Evolutionary conservation across 2,888 invertebrate genomes (phyloP), one percentile per base, ranked within the genome.

Genomic region (Caenorhabditis sp.): DNA sequence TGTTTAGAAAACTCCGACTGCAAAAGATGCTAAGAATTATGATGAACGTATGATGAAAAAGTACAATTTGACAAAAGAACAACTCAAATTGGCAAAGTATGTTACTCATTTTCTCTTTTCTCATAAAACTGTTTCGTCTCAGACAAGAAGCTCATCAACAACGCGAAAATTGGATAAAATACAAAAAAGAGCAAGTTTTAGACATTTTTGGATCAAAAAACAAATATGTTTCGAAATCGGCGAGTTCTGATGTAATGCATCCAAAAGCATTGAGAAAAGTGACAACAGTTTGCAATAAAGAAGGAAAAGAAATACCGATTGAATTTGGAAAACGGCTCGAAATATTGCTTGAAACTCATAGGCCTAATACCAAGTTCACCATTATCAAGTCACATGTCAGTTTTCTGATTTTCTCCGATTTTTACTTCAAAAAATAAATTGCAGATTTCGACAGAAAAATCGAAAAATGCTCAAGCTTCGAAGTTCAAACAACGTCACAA

Each of bases 121-220:
- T n/a, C n/a, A n/a, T n/a, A n/a, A n/a, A n/a, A n/a, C n/a, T n/a
- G n/a, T n/a, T n/a, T n/a, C n/a, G n/a, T 62, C 65, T 8, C 23
- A 69, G 71, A 21, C 57, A 51, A 58, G 49, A 55, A 5, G 71
- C 71, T 6, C 14, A 51, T 0, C 19, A 64, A n/a, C 66, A 66
- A 43, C 21, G 57, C 23, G 61, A 67, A 36, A 61, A 65, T 21
- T 72, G 72, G 72, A 31, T 57, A 3, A 43, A 58, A 17, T 37
- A 60, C 27, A 61, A 65, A 21, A 72, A 68, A 43, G 64, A 67
- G 43, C 67, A 65, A 24, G 64, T 66, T 6, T 1, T 72, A 1
- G 58, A 58, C 17, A 72, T 72, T 6, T 72, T 67, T 36, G 53
- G 62, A 19, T 53, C 72, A 26, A 67, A 64, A 31, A 68, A 57